Evolutionary conservation across 2,888 invertebrate species (phyloP).

Genomic region (Drosophila phalerata): DNA sequence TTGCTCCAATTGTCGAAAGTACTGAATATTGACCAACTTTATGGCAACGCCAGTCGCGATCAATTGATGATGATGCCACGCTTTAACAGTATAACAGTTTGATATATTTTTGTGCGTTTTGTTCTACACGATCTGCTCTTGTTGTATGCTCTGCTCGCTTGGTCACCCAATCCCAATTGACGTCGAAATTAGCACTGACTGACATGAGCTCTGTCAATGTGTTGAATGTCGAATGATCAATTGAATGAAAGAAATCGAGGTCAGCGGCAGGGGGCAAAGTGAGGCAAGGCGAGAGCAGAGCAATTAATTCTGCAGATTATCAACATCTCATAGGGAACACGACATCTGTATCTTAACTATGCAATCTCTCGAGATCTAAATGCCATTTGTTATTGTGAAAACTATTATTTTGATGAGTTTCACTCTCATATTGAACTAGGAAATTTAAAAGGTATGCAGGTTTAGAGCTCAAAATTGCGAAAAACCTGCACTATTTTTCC

Average conservation of each 20-base stretch:
- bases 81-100: slow-evolving; percentile 15
- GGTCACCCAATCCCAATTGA: slow-evolving; percentile 58
- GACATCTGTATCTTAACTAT: slow-evolving; percentile 20
- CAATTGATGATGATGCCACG: slow-evolving; percentile 6
- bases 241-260: slow-evolving; percentile 65
- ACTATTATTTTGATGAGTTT: not conserved
- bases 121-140: slow-evolving; percentile 30
- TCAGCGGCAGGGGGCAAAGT: slow-evolving; percentile 32
- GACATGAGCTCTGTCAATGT: slow-evolving; percentile 41
- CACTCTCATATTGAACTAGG: not conserved
- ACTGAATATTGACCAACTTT: slow-evolving; percentile 76
- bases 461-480: no score
- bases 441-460: no score
- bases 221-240: slow-evolving; percentile 78
- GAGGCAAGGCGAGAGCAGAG: slow-evolving; percentile 31
- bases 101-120: slow-evolving; percentile 39
- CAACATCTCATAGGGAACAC: slow-evolving; percentile 21
- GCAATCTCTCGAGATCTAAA: slow-evolving; percentile 9
- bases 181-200: slow-evolving; percentile 68
- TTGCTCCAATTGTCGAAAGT: slow-evolving; percentile 78
- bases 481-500: no score
- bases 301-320: slow-evolving; percentile 55
- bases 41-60: slow-evolving; percentile 13
- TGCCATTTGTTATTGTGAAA: not conserved
- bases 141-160: slow-evolving; percentile 21